Percentiles rank a stretch among this genome's conserved stretches.
These are phyloP conservation scores for Drosophila prostipennis DNA, from an alignment of 2,888 invertebrate genomes.

Conservation along the genomic window DNA sequence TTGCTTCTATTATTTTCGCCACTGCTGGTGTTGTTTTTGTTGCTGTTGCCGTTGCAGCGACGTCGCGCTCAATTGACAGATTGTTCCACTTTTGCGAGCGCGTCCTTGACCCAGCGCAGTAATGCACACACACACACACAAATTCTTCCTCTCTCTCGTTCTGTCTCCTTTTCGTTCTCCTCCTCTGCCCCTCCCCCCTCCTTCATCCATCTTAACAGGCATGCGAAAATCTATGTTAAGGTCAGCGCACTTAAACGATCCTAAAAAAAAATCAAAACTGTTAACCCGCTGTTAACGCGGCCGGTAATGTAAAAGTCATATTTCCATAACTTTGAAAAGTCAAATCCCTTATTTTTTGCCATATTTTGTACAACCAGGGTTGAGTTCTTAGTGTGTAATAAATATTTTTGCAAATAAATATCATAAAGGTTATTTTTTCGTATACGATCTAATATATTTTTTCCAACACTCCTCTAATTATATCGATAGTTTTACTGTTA, in stretches of 20 bases:
- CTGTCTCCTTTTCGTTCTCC: background rate
- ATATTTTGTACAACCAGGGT: too few species aligned
- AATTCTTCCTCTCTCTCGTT: background rate
- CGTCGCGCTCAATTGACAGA: constrained; percentile 46
- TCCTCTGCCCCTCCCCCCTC: background rate
- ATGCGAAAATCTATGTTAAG: constrained; percentile 23
- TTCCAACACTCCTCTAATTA: too few species aligned
- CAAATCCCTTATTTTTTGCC: too few species aligned
- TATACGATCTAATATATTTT: too few species aligned
- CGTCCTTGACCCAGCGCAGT: constrained; percentile 66
- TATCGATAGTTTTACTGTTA: background rate
- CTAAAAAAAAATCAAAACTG: constrained; percentile 1
- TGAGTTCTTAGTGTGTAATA: too few species aligned
- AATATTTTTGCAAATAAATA: too few species aligned
- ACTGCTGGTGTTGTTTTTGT: constrained; percentile 7
- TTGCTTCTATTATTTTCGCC: constrained; percentile 16
- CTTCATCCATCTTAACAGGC: background rate
- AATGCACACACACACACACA: background rate
- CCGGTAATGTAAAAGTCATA: too few species aligned
- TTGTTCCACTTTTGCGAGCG: constrained; percentile 62
- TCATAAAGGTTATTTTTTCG: too few species aligned
- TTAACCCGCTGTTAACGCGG: constrained; percentile 5
- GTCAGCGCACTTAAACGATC: constrained; percentile 18
- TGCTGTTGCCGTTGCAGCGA: background rate
- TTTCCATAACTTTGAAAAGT: too few species aligned